These are phyloP conservation scores for Electrophaes corylata DNA, from an alignment of 2,888 invertebrate genomes.

Conservation along the genomic window DNA sequence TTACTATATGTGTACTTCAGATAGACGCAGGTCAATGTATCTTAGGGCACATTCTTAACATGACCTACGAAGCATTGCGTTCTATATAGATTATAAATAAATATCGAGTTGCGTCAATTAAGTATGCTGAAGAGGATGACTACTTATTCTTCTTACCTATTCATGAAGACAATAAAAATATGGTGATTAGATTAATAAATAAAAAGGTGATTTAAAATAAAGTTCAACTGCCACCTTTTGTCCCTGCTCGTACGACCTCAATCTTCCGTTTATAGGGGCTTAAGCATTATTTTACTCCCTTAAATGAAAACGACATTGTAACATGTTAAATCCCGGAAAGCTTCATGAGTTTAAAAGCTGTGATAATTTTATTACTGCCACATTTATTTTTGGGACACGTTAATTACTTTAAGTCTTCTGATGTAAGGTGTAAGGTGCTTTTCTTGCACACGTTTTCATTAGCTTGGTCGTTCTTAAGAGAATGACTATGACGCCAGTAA, in stretches of 20 bases:
- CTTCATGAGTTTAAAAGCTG: slow-evolving; percentile 52
- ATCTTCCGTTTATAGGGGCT: slow-evolving; percentile 51
- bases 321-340: slow-evolving; percentile 52
- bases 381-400: slow-evolving; percentile 25
- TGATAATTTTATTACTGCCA: slow-evolving; percentile 56
- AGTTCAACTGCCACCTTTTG: not conserved
- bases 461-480: no score
- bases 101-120: no score
- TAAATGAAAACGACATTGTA: slow-evolving; percentile 53
- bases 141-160: no score
- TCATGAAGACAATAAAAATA: no score
- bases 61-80: no score
- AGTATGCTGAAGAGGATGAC: no score
- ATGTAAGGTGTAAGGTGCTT: not conserved
- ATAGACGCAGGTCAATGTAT: no score
- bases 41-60: no score
- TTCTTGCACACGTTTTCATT: not conserved
- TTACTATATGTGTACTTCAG: no score
- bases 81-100: no score
- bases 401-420: slow-evolving; percentile 7
- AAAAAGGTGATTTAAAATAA: not conserved
- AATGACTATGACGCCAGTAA: no score
- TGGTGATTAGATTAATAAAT: no score
- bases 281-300: slow-evolving; percentile 56
- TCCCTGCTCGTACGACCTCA: slow-evolving; percentile 44